Base-by-base conservation (phyloP, 2,113 vertebrate species). In the Phainopepla nitens region DNA sequence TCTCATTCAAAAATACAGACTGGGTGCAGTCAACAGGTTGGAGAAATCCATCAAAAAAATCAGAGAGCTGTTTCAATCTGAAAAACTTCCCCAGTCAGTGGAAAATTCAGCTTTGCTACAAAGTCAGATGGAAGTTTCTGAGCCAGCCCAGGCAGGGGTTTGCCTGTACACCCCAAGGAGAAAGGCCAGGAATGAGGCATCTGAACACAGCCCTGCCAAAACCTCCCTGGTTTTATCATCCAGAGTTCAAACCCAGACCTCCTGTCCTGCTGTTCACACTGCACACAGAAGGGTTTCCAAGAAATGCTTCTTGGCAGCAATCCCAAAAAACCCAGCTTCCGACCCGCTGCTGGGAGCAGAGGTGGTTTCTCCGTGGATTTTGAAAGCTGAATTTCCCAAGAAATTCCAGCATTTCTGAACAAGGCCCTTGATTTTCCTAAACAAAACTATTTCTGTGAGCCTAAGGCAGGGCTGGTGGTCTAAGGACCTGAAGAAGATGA, bases 141-240 rank as follows among this genome's bases (percentile, higher is more conserved):
- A 88, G 79, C 70, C 85, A 90, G 90, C 25, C 70, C 62, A 72
- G 71, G 66, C 62, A 64, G 68, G 58, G 76, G 16, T 87, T 84
- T 91, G 69, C 79, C 86, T 35, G 1, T 18, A 35, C 13, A 75
- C 5, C 39, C 60, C 45, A 78, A 31, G 1, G 5, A 57, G 76
- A 73, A 73, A 82, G 70, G 85, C 58, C 68, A 88, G 68, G 79
- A 69, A 53, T 3, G 36, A 96, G 42, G 79, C 93, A 86, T 87
- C 73, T 19, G 64, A 84, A 58, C 68, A 78, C 18, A 29, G 42
- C 49, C 62, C 65, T 81, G 93, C 91, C 93, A 93, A 96, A 92
- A 73, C 77, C 89, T 87, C 69, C 17, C 69, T 44, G 93, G 76
- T 87, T 96, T 93, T 66, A 94, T 58, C 93, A 94, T 35, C 77